Conservation (phyloP, 2,888 invertebrate genomes). For the Siphlonurus alternatus region DNA sequence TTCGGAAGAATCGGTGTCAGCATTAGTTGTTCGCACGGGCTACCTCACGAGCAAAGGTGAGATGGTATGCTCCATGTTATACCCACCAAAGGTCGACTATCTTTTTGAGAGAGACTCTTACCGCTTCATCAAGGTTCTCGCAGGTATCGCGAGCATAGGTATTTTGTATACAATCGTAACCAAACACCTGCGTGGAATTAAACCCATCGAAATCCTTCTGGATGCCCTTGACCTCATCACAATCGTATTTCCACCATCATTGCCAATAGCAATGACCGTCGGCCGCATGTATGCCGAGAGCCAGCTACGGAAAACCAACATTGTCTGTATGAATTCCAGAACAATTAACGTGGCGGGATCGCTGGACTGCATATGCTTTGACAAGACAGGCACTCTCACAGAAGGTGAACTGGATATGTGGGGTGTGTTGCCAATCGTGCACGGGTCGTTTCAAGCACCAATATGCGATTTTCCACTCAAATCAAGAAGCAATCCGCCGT, state of each 20-base stretch:
- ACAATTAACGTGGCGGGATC: constrained; percentile 88
- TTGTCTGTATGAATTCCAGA: constrained; percentile 84
- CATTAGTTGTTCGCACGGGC: constrained; percentile 68
- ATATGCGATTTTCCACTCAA: constrained; percentile 15
- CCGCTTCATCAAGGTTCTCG: constrained; percentile 69
- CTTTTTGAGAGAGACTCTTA: constrained; percentile 90
- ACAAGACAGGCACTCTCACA: constrained; percentile 92
- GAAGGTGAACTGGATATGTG: constrained; percentile 93
- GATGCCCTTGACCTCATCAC: constrained; percentile 86
- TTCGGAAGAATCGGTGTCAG: constrained; percentile 51
- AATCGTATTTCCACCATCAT: constrained; percentile 86
- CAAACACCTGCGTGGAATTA: constrained; percentile 48
- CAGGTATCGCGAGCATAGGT: constrained; percentile 61
- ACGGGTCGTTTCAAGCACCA: constrained; percentile 14
- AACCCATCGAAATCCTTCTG: constrained; percentile 44
- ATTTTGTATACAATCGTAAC: constrained; percentile 74
- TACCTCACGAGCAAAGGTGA: constrained; percentile 79
- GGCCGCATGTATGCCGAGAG: constrained; percentile 81
- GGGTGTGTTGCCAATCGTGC: constrained; percentile 60
- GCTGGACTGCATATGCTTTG: constrained; percentile 77
- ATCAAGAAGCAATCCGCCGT: background rate
- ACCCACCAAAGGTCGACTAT: constrained; percentile 91
- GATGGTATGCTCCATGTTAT: constrained; percentile 84
- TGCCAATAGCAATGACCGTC: constrained; percentile 94
- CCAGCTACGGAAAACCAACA: constrained; percentile 54